Conservation (phyloP, 2,888 invertebrate species). For the Andrena hattorfiana region DNA sequence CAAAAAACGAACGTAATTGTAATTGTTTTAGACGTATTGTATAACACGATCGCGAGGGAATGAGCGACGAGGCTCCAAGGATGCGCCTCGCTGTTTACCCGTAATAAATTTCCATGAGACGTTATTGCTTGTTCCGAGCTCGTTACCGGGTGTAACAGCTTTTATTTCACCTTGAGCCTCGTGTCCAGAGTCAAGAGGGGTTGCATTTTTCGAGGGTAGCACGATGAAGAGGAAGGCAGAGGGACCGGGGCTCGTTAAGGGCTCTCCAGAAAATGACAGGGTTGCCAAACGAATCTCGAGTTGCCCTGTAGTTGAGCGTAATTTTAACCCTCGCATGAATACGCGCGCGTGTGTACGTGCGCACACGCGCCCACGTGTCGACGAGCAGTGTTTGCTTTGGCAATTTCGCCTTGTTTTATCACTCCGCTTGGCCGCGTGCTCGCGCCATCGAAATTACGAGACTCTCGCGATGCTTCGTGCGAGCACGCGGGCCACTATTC, state of each 20-base stretch:
- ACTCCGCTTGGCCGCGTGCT: not conserved
- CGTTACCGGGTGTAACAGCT: constrained; percentile 58
- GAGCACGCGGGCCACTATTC: not conserved
- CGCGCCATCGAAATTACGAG: constrained; percentile 47
- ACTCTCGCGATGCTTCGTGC: not conserved
- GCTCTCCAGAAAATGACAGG: constrained; percentile 75
- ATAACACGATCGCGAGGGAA: constrained; percentile 6
- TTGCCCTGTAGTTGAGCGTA: constrained; percentile 62
- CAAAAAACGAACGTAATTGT: not conserved
- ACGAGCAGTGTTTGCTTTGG: constrained; percentile 46
- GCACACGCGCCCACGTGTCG: not conserved
- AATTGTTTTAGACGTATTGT: constrained; percentile 42
- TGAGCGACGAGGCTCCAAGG: not conserved
- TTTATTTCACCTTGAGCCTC: constrained; percentile 56
- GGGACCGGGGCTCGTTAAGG: constrained; percentile 70
- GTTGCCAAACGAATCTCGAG: constrained; percentile 69
- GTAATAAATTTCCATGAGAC: constrained; percentile 58
- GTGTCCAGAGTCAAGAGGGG: constrained; percentile 28
- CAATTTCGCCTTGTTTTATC: constrained; percentile 54
- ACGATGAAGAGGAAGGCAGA: constrained; percentile 37
- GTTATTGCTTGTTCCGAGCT: constrained; percentile 58
- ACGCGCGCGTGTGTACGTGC: too few relatives aligned
- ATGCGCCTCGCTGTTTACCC: constrained; percentile 38
- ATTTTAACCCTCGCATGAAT: constrained; percentile 60
- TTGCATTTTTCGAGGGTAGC: constrained; percentile 59